Evolutionary conservation across 1,140 invertebrate species (phyloP).

Genomic region (Mesaphorura yosii): DNA sequence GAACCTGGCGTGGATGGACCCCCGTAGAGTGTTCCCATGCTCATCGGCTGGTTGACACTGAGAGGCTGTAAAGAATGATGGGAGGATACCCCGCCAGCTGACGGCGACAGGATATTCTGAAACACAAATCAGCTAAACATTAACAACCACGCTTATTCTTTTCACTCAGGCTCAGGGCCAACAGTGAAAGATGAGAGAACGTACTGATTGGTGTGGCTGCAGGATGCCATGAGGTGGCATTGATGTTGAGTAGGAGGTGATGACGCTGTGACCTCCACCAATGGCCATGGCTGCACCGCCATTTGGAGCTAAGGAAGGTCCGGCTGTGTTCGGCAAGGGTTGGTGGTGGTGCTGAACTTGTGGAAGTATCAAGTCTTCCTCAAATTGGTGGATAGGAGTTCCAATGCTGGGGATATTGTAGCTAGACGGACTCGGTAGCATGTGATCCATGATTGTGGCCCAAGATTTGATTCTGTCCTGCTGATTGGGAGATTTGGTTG

Average conservation of each 20-base stretch:
- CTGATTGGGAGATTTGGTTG: too few species aligned
- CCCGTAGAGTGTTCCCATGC: conserved; percentile 37
- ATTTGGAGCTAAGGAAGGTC: too few species aligned
- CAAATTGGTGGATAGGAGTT: conserved; percentile 77
- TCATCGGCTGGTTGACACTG: conserved; percentile 40
- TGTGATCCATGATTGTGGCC: conserved; percentile 69
- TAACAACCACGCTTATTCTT: neutral
- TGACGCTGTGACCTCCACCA: neutral
- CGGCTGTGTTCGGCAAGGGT: too few species aligned
- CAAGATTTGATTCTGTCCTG: too few species aligned
- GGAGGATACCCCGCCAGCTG: conserved; percentile 41
- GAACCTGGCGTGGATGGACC: conserved; percentile 64
- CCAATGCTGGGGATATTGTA: conserved; percentile 80
- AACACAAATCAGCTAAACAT: conserved; percentile 28
- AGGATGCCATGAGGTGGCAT: too few species aligned
- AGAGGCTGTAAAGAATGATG: conserved; percentile 33
- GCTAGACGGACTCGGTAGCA: conserved; percentile 76
- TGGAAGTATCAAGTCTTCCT: conserved; percentile 73
- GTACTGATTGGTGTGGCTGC: too few species aligned
- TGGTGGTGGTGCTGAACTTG: conserved; percentile 64
- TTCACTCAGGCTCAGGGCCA: too few species aligned
- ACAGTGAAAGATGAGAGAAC: too few species aligned
- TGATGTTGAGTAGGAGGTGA: neutral
- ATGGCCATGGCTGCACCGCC: neutral
- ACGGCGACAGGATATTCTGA: conserved; percentile 74